Percentiles rank a stretch among this genome's conserved stretches.
These are phyloP conservation scores for Phalangium opilio DNA, from an alignment of 2,888 invertebrate species.

Conservation along the genomic window DNA sequence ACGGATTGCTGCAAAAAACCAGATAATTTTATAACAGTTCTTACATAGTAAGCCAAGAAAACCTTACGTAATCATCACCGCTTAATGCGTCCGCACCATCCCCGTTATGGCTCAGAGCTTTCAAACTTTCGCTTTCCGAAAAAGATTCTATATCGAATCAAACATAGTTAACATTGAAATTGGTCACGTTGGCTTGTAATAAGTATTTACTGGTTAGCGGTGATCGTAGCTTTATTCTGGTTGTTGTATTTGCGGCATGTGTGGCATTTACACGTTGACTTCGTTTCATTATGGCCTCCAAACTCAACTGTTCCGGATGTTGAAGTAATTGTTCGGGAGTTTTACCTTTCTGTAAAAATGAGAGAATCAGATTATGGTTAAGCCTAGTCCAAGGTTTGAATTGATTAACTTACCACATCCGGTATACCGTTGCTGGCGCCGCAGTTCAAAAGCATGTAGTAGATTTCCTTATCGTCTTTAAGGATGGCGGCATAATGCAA, in stretches of 20 bases:
- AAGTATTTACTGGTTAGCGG: slow-evolving; percentile 17
- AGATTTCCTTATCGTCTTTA: slow-evolving; percentile 42
- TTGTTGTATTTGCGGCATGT: slow-evolving; percentile 21
- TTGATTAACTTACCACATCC: slow-evolving; percentile 41
- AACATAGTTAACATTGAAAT: slow-evolving; percentile 17
- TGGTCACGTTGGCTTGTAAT: neutral
- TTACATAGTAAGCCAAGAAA: no score
- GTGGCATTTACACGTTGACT: slow-evolving; percentile 21
- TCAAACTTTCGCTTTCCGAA: no score
- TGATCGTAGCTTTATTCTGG: slow-evolving; percentile 18
- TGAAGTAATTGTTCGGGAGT: slow-evolving; percentile 31
- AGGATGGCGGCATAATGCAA: slow-evolving; percentile 50
- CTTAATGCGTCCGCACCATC: no score
- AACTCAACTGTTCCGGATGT: slow-evolving; percentile 28
- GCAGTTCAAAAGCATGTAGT: slow-evolving; percentile 43
- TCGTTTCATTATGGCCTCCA: slow-evolving; percentile 20
- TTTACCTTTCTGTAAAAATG: slow-evolving; percentile 27
- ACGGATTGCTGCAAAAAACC: no score
- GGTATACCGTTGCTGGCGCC: slow-evolving; percentile 46
- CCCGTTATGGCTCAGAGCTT: no score
- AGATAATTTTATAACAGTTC: no score
- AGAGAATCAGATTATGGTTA: neutral
- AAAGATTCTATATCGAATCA: slow-evolving; percentile 9
- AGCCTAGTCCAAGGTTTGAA: neutral
- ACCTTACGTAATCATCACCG: no score